These are phyloP conservation scores for Drosophila dunni DNA, from an alignment of 1,140 invertebrate species.

Conservation along the genomic window DNA sequence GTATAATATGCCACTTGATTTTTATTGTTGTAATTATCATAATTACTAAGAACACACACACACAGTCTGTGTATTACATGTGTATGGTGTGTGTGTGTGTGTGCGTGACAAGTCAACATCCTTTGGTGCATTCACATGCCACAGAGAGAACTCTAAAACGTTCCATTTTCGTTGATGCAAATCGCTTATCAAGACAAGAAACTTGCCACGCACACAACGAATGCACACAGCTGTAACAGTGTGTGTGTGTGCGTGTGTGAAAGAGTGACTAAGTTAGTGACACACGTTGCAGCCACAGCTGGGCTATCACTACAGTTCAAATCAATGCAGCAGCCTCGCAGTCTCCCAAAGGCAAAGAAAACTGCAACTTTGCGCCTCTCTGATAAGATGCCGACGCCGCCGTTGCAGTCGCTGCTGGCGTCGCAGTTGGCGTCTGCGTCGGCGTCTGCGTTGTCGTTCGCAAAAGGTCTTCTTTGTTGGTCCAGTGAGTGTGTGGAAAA, in stretches of 20 bases:
- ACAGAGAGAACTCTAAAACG: constrained; percentile 62
- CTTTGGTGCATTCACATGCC: constrained; percentile 71
- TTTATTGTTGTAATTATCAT: constrained; percentile 52
- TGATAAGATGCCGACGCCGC: constrained; percentile 58
- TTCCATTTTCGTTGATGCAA: constrained; percentile 78
- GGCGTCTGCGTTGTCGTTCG: constrained; percentile 20
- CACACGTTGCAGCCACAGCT: constrained; percentile 60
- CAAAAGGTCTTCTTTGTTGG: constrained; percentile 82
- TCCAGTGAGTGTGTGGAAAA: constrained; percentile 60
- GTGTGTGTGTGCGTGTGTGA: constrained; percentile 34
- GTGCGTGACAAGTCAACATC: constrained; percentile 67
- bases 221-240: constrained; percentile 5
- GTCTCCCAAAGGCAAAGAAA: constrained; percentile 45
- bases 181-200: constrained; percentile 76
- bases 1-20: constrained; percentile 30
- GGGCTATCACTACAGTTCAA: constrained; percentile 69
- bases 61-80: not conserved
- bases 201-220: constrained; percentile 52
- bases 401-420: constrained; percentile 4
- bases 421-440: constrained; percentile 20
- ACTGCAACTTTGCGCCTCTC: constrained; percentile 46
- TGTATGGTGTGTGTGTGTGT: constrained; percentile 21
- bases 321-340: constrained; percentile 66
- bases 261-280: constrained; percentile 66
- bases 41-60: constrained; percentile 33